Evolutionary conservation across 2,888 invertebrate species (phyloP), one percentile per base, ranked within the genome.

Genomic region (Spilarctia lutea): DNA sequence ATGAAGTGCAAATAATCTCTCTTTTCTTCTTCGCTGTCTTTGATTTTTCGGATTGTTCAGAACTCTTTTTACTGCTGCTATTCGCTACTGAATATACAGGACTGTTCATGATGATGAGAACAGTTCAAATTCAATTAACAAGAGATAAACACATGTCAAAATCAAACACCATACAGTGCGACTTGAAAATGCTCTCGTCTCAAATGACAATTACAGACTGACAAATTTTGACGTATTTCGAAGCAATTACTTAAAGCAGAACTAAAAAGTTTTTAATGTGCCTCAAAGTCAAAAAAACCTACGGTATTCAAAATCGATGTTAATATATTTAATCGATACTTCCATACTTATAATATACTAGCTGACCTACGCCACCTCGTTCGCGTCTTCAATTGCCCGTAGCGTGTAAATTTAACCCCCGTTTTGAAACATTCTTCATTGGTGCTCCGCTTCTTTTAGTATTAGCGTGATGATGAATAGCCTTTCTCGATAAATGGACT

Each of bases 1-100:
- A 86, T 0, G 82, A 73, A 3, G 82, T 74, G 72, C 89, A 89
- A 67, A 13, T 88, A 82, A 8, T 81, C 86, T 71, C 78, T 1
- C 81, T 79, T 71, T 87, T 89, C 6, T 76, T 65, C 7, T 76
- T 66, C 2, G 33, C 27, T 6, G 71, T 67, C 7, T 75, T 68
- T 2, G 48, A 10, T 1, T 42, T 75, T 69, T 69, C 11, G 33
- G 30, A 27, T 45, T 20, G 27, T 24, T 70, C 56, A 45, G 65
- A 42, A 13, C 0, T n/a, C 11, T 67, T 73, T 39, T 20, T 35
- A 39, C n/a, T 52, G 20, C 24, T 20, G 33, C 65, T 71, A 10
- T 65, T 42, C 60, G 20, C 30, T 6, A 35, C 42, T 16, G 45
- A 48, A 52, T 45, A 24, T 33, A 16, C 33, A 48, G 13, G 48